Base-by-base conservation (phyloP, 2,797 vertebrate genomes). In the Capromys pilorides region DNA sequence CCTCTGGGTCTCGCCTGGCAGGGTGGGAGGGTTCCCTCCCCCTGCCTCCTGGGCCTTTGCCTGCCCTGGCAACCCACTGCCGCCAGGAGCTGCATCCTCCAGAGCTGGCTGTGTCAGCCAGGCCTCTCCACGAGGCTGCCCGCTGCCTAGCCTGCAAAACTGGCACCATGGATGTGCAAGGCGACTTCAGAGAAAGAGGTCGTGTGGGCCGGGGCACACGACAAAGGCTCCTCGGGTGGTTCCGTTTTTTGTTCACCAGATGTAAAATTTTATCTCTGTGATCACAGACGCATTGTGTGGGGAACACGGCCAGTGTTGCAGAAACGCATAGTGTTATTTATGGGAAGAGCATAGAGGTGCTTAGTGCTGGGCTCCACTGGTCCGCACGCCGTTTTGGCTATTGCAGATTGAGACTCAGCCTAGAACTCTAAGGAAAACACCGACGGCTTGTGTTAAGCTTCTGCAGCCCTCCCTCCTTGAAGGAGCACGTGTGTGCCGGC, bases 101-200 rank as follows among this genome's bases (percentile, higher is more conserved):
- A 57, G 33, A 84, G 69, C 45, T 28, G 21, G 66, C 16, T 9
- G 0, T 16, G 16, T 41, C 14, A 75, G n/a, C 12, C 24, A 6
- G 39, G 62, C 22, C 5, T 41, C 36, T 78, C 28, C 12, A 13
- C 8, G n/a, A 39, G n/a, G 28, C 19, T 82, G 83, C 45, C 64
- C 84, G 62, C 13, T n/a, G 71, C 31, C 24, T 54, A 0, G 4
- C 22, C 49, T 12, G 18, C 22, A 84, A 41, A 9, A 7, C 24
- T 24, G 28, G 26, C 1, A 39, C 5, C 39, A 41, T 1, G 2
- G n/a, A 3, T 4, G 1, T 31, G 62, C 31, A 33, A 26, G 39
- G 83, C 86, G 19, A 82, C 39, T 54, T 78, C 49, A n/a, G 62
- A 90, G 41, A 80, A 61, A 85, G 39, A 36, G 31, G 10, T 73